Evolutionary conservation across 2,797 vertebrate genomes (phyloP), one percentile per base, ranked within the genome.

Genomic region (Notolabrus celidotus): DNA sequence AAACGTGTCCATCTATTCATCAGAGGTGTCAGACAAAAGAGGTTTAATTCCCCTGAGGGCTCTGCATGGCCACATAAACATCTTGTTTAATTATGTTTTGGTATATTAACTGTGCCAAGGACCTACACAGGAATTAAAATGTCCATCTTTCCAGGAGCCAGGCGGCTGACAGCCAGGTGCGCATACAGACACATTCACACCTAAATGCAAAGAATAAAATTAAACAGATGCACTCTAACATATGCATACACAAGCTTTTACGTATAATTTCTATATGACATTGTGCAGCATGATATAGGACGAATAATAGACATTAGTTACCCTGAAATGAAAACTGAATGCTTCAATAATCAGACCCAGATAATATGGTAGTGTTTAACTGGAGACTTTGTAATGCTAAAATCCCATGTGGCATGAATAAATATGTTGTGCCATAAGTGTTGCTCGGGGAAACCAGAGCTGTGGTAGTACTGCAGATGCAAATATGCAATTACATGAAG

Each of bases 401-500:
- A 86, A 68, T 80, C 85, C 83, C 77, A 71, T 23, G 81, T 62
- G 86, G 50, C 68, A 51, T 67, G 83, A 85, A 86, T 72, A 45
- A 79, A 85, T 71, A 82, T 74, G 71, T 60, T 69, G 59, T 66
- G 83, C 87, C 64, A 52, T 66, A 75, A 91, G 86, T 81, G 86
- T 69, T 83, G 81, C 84, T 86, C 12, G 43, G 82, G 86, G 85
- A 88, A 79, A 83, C 43, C 57, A 86, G 46, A 70, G 71, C 70
- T 31, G 50, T 49, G 77, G 75, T 57, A 72, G 50, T 66, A 49
- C 66, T 41, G 67, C 61, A 23, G 72, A 89, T 88, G 86, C 82
- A 90, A 91, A 92, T 86, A 72, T 80, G 86, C 86, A 92, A 92
- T 90, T 90, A 89, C 74, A 86, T 82, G 86, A 89, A 90, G 84